Base-by-base conservation (phyloP, 2,888 invertebrate genomes). In the Scaptomyza polygonia region DNA sequence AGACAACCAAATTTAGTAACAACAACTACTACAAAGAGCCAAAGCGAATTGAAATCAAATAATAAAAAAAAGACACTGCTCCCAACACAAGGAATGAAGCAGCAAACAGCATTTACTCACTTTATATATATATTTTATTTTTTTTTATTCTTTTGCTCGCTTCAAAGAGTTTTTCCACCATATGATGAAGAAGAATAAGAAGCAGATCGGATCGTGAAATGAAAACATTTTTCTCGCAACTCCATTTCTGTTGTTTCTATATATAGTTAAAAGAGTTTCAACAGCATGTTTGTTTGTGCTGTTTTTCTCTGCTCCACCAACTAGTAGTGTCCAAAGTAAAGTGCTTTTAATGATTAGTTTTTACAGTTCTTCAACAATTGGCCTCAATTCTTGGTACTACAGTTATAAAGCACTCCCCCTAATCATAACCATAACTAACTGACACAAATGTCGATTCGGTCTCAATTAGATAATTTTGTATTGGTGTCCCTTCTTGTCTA, bases 1-100 rank as follows among this genome's bases (percentile, higher is more conserved):
- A 84, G 84, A 84, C 84, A 84, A 88, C 84, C 84, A 84, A 84
- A 84, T 84, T 84, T 84, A 84, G 84, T 83, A 88, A 80, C 73
- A 66, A 59, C 69, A 59, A 55, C 81, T 80, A 69, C 67, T 69
- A 78, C 82, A 72, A 65, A 76, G 76, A 48, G 65, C 72, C 72
- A 59, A 61, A 61, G 57, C 57, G 84, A 77, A 81, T 86, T 84
- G 68, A 84, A 82, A 82, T 86, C 85, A 86, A 86, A 84, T 81
- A 63, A 82, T 80, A 81, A 81, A 80, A 67, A n/a, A n/a, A n/a
- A n/a, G n/a, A n/a, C n/a, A n/a, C 74, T 30, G n/a, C 34, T 34
- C 48, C 56, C 68, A 36, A 27, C 57, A 67, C 36, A 56, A 47
- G 43, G 32, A 34, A 53, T 29, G 51, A 65, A 51, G 21, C 42